Evolutionary conservation across 2,888 invertebrate genomes (phyloP), one percentile per base, ranked within the genome.

Genomic region (Cephus pulcher): DNA sequence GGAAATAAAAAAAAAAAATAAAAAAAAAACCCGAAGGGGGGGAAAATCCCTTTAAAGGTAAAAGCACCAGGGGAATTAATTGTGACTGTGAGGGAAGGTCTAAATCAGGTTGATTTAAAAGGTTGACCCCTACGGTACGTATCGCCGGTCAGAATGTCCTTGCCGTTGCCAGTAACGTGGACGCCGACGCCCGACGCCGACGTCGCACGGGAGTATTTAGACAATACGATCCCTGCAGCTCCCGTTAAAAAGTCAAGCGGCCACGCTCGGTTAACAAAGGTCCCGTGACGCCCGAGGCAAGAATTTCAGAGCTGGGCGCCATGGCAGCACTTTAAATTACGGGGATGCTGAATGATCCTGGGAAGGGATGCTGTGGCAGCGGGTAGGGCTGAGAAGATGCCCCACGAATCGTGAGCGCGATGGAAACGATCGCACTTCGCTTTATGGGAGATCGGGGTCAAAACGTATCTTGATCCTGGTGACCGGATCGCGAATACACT

Each of bases 51-150:
- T 35, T 35, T 34, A 33, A 34, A 34, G 35, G 34, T 30, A 34
- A 35, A 34, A 34, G 74, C n/a, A 40, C 73, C 75, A 76, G 76
- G 71, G 71, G 33, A 71, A 71, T 71, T 71, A 71, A 34, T 68
- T 78, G 79, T 76, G 78, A 76, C 68, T 74, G 75, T 75, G 82
- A 82, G 84, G 80, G 82, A 82, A 84, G 83, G 86, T 85, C 86
- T 89, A 89, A 89, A 89, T 89, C 89, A 89, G 88, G 85, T 88
- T 88, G 88, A 89, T 89, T 89, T 88, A 88, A 88, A 88, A 88
- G 86, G 86, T 75, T 80, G 81, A 80, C 80, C 77, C 75, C 76
- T 32, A 34, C 69, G 40, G 76, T 74, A 69, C 78, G 75, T 80
- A 71, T 76, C 11, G 74, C 70, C 73, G 76, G 74, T 74, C 75